phyloP scores from a whole-genome alignment of 30 jellyfish, hydroid and myxozoan genomes.

The Sanderia malayensis region DNA sequence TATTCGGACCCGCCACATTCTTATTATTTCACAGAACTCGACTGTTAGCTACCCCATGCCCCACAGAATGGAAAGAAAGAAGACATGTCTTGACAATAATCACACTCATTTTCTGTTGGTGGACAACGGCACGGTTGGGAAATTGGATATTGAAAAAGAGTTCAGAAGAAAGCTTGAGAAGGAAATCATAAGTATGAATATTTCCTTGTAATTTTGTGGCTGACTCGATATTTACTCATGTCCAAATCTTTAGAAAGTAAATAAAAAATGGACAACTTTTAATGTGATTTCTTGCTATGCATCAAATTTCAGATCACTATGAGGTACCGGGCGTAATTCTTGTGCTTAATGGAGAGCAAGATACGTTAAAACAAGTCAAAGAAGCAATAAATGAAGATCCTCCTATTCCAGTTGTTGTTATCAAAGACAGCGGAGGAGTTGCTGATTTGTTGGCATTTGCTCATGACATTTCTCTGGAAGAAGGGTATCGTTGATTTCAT shows the following conservation, averaged over 20 bases:
- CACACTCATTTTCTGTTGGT: no score
- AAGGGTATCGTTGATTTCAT: no score
- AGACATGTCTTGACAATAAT: no score
- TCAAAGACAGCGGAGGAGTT: conserved; percentile 98
- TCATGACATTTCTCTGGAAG: conserved; percentile 63
- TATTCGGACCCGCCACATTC: no score
- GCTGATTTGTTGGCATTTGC: conserved; percentile 93
- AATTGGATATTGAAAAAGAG: conserved; percentile 80
- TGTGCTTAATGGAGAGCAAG: conserved; percentile 92
- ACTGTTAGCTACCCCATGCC: conserved; percentile 57
- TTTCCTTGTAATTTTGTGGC: no score
- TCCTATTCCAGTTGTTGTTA: conserved; percentile 89
- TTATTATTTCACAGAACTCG: no score
- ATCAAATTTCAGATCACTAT: no score
- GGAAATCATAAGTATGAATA: conserved; percentile 66
- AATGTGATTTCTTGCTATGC: no score
- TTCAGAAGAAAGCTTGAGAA: conserved; percentile 84
- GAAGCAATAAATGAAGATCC: conserved; percentile 85
- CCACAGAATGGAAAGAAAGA: conserved; percentile 54
- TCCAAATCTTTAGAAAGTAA: no score
- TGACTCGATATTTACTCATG: no score
- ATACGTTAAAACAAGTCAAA: conserved; percentile 66
- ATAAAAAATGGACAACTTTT: no score
- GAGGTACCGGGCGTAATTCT: conserved; percentile 85
- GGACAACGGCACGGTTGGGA: conserved; percentile 73